These are phyloP conservation scores for Craterocephalus amniculus DNA, from an alignment of 2,797 vertebrate genomes.

Conservation along the genomic window DNA sequence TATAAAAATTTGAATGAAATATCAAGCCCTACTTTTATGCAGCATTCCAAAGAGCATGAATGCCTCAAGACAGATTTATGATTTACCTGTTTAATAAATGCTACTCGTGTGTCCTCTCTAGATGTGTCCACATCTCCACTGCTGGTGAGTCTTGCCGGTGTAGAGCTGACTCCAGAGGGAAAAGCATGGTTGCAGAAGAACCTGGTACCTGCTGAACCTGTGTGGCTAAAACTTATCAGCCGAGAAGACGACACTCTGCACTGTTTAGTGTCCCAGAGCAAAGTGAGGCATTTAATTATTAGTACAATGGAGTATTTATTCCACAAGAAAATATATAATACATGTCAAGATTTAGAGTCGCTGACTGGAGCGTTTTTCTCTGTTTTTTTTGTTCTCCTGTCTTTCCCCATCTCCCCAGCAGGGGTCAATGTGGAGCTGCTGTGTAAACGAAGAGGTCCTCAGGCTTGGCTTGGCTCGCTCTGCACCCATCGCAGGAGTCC, in stretches of 20 bases:
- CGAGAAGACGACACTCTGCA: conserved; percentile 84
- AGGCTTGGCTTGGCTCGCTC: conserved; percentile 88
- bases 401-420: conserved; percentile 61
- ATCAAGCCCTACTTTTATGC: neutral
- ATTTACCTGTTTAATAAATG: neutral
- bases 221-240: conserved; percentile 92
- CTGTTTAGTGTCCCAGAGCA: conserved; percentile 85
- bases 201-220: conserved; percentile 78
- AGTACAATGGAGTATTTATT: neutral
- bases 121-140: conserved; percentile 78
- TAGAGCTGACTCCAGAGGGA: conserved; percentile 87
- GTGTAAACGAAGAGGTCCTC: conserved; percentile 90
- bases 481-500: conserved; percentile 81
- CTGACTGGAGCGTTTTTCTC: neutral
- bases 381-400: neutral
- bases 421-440: conserved; percentile 82
- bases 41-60: too few species aligned
- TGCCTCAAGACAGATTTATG: neutral
- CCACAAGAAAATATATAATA: neutral
- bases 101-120: conserved; percentile 53
- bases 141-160: conserved; percentile 88
- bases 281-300: conserved; percentile 54
- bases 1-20: neutral
- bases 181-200: conserved; percentile 84
- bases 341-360: neutral